phyloP scores from a whole-genome alignment of 2,797 vertebrate species.

The Phoebastria nigripes region DNA sequence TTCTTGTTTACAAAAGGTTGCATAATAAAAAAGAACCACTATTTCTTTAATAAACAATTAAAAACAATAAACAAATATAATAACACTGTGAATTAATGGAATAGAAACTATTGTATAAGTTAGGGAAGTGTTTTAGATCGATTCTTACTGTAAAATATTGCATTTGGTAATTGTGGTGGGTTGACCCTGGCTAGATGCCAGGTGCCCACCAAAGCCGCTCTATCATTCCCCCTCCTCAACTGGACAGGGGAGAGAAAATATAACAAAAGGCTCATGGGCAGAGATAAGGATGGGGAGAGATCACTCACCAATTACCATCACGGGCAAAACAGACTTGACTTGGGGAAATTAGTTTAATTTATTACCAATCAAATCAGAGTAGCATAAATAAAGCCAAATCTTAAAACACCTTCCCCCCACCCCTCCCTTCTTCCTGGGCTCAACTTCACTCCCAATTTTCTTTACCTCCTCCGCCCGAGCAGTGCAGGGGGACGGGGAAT shows the following conservation, averaged over 20 bases:
- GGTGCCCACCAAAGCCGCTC: not conserved
- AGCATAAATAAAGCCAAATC: not conserved
- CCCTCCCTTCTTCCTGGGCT: not conserved
- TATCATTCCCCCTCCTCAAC: not conserved
- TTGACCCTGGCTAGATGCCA: not conserved
- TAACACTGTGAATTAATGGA: not conserved
- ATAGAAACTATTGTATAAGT: not conserved
- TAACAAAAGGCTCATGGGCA: fast-evolving
- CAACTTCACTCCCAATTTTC: not conserved
- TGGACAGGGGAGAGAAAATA: not conserved
- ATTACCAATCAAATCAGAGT: not conserved
- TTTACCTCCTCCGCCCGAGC: not conserved
- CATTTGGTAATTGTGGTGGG: not conserved
- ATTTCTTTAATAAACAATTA: not conserved
- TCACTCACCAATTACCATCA: not conserved
- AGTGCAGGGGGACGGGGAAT: not conserved
- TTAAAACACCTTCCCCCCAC: not conserved
- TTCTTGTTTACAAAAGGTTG: not conserved
- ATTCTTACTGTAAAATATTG: not conserved
- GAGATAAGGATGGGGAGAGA: not conserved
- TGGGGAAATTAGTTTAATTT: not conserved
- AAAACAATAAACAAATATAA: not conserved
- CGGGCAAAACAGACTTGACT: not conserved
- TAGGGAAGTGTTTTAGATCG: not conserved
- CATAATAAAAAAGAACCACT: not conserved